Evolutionary conservation across 2,888 invertebrate genomes (phyloP), one percentile per base, ranked within the genome.

Genomic region (Dioctria linearis): DNA sequence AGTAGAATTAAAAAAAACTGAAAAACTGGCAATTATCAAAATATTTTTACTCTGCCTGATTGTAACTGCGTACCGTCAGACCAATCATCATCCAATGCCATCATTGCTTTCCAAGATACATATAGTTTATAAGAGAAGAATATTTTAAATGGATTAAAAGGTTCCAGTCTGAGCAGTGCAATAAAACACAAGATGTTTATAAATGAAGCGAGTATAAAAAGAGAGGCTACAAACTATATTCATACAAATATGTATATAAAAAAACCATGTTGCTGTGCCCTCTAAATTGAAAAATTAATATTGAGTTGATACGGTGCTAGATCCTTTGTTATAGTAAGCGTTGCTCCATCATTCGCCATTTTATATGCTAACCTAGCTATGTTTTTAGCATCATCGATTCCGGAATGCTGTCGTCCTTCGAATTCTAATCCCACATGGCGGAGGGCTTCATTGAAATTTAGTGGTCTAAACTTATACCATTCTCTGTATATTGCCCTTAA

Each of bases 371-470:
- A 87, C 63, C 87, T 87, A 9, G 92, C 92, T 67, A 93, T 91
- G 86, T 93, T 93, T 83, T 90, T 89, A 11, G 93, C 91, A 87
- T 93, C 93, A 86, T 91, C 90, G 51, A 92, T 87, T 54, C 93
- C 93, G 67, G 91, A 92, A 85, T 93, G 92, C 83, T 91, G 89
- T 71, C 90, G 88, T 5, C 93, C 93, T 84, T 91, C 90, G 87
- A 93, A 93, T 11, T 87, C 84, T 66, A 93, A 86, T 0, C 92
- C 92, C 11, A 92, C 87, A 85, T 92, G 91, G 59, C 87, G 86
- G 39, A 93, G 85, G 3, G 92, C 92, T 80, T 92, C 92, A 46
- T 82, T 83, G 78, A 89, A 89, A 81, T 87, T 88, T 13, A 86
- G 84, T 5, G 92, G 92, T 80, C 87, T 88, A 83, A 91, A 88